Base-by-base conservation (phyloP, 2,888 invertebrate genomes). In the Syritta pipiens region DNA sequence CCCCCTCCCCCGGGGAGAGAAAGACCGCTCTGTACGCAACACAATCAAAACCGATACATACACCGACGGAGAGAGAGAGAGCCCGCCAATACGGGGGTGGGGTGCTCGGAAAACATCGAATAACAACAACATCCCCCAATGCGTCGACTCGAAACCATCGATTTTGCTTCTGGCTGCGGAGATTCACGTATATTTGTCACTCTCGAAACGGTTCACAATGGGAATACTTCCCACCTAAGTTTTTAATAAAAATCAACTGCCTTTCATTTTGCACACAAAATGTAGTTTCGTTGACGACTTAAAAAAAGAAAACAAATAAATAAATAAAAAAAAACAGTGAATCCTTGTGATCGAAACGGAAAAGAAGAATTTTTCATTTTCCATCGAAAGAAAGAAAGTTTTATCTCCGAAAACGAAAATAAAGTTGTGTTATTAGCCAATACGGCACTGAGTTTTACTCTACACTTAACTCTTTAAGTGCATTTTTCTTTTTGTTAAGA, bases 101-200 rank as follows among this genome's bases (percentile, higher is more conserved):
- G n/a, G 55, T 46, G 12, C 19, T 19, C 44, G 35, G 28, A 30
- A 67, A 53, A 53, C 60, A 62, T 12, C 32, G 48, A 74, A 79
- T 68, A 79, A 79, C 67, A 79, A 79, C 74, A 74, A 68, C 67
- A 74, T 24, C 57, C 32, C 62, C 42, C 35, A 79, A 60, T 30
- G 79, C 67, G 79, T 74, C 79, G 79, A 79, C 67, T 79, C 79
- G 74, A 79, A 74, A 74, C 10, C 49, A 79, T 79, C 22, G 79
- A 79, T 79, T 79, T 79, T 67, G 30, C 46, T 71, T 60, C 65
- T 74, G 57, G 60, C 60, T 79, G 67, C 74, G 74, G 79, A 72
- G 74, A 74, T 62, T 68, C 74, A 51, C 62, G 62, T 74, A 62
- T 57, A 28, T 79, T 46, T 26, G 55, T 60, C 69, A 44, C 53